These are phyloP conservation scores for Cerceris ruficornis DNA, from an alignment of 2,888 invertebrate genomes.

Conservation along the genomic window DNA sequence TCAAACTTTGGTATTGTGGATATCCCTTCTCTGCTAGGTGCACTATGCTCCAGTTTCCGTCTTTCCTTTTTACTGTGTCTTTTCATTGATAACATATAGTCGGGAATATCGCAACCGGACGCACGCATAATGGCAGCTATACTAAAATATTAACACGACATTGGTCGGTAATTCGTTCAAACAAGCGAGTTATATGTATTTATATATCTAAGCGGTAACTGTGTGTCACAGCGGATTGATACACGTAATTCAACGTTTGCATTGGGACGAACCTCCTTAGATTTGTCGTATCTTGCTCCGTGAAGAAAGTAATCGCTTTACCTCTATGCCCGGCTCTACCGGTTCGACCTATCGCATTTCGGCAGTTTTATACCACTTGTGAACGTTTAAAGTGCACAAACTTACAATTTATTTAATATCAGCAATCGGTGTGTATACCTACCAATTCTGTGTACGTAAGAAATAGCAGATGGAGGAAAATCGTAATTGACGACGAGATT, in stretches of 20 bases:
- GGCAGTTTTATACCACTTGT: not conserved
- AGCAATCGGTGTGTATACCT: conserved; percentile 33
- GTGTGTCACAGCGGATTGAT: not conserved
- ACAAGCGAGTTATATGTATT: no score
- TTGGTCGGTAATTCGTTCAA: no score
- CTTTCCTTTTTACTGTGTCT: conserved; percentile 85
- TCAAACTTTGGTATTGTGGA: conserved; percentile 51
- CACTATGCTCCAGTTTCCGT: conserved; percentile 83
- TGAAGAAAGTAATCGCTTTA: conserved; percentile 96
- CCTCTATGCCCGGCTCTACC: conserved; percentile 96
- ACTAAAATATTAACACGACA: conserved; percentile 82
- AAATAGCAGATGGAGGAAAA: conserved; percentile 94
- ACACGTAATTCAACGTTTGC: not conserved
- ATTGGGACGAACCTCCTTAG: conserved; percentile 87
- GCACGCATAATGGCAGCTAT: conserved; percentile 95
- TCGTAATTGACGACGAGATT: conserved; percentile 99
- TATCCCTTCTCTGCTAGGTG: conserved; percentile 84
- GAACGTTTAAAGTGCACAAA: no score
- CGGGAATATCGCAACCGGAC: conserved; percentile 96
- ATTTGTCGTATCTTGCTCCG: conserved; percentile 92
- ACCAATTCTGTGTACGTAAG: conserved; percentile 94
- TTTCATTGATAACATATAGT: conserved; percentile 92
- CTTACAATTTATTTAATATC: no score
- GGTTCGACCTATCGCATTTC: conserved; percentile 87
- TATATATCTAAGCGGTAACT: no score